These are phyloP conservation scores for Dicranocentrus wangi DNA, from an alignment of 2,888 invertebrate species.

Conservation along the genomic window DNA sequence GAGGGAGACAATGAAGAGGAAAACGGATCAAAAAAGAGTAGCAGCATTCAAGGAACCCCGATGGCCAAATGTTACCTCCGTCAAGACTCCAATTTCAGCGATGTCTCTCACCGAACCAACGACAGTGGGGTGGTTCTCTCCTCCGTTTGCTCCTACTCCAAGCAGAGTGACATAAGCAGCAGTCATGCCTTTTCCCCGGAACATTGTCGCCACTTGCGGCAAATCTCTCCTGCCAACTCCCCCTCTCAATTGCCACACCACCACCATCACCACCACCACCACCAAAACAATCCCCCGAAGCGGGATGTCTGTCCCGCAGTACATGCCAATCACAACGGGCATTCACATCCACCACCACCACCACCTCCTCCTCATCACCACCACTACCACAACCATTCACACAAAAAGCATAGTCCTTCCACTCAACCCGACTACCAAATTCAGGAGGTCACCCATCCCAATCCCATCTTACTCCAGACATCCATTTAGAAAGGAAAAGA, in stretches of 20 bases:
- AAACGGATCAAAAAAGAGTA: not conserved
- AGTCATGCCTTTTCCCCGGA: conserved; percentile 32
- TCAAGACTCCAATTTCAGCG: conserved; percentile 73
- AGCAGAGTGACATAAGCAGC: conserved; percentile 27
- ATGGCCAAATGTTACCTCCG: conserved; percentile 65
- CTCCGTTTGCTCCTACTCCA: conserved; percentile 66
- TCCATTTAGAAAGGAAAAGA: conserved; percentile 41
- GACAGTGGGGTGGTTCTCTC: conserved; percentile 73
- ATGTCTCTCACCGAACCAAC: conserved; percentile 72
- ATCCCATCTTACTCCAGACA: conserved; percentile 42
- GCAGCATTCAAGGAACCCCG: conserved; percentile 56
- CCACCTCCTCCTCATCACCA: not conserved
- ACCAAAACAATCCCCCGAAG: conserved; percentile 11
- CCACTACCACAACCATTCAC: conserved; percentile 8
- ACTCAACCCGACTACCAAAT: not conserved
- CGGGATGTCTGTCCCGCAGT: not conserved
- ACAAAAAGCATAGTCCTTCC: not conserved
- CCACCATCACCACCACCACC: not conserved
- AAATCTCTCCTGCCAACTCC: conserved; percentile 42
- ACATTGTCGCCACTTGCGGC: conserved; percentile 26
- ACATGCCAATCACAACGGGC: conserved; percentile 15
- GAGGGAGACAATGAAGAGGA: conserved; percentile 46
- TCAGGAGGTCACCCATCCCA: not conserved
- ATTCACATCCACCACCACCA: not conserved
- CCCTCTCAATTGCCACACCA: not conserved